These are phyloP conservation scores for Sphaerolaimus hirsutus DNA, from an alignment of 2,888 invertebrate genomes.

Conservation along the genomic window DNA sequence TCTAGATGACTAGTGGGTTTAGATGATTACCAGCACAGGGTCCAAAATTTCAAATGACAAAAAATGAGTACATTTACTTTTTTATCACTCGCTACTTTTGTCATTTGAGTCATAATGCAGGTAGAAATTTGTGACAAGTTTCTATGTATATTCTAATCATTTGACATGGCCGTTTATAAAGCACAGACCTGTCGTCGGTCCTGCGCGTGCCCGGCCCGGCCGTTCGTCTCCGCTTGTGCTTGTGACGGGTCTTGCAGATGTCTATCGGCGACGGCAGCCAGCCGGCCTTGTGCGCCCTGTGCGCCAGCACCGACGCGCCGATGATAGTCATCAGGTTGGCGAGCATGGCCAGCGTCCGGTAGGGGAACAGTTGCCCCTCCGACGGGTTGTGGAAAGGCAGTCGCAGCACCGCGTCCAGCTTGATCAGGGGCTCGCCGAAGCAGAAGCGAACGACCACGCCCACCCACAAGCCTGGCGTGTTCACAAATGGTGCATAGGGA, in stretches of 20 bases:
- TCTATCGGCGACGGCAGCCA: neutral
- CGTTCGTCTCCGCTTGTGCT: neutral
- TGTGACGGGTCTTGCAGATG: no score
- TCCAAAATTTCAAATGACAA: no score
- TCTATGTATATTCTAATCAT: neutral
- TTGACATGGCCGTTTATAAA: neutral
- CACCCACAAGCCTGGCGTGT: conserved; percentile 9
- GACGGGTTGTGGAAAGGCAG: conserved; percentile 12
- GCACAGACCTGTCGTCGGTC: neutral
- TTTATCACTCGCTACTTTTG: no score
- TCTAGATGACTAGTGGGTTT: no score
- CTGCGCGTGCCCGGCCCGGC: neutral
- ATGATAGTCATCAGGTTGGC: conserved; percentile 13
- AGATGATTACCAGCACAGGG: no score
- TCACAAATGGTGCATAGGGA: no score
- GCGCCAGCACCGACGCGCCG: conserved; percentile 7
- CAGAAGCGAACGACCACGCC: conserved; percentile 16
- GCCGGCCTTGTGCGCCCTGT: conserved; percentile 2
- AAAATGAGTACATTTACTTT: no score
- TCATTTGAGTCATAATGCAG: no score
- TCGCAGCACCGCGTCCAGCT: conserved; percentile 7
- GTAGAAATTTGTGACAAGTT: no score
- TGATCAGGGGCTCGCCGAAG: conserved; percentile 14
- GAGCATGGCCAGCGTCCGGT: conserved; percentile 27
- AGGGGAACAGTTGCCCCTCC: conserved; percentile 26